Base-by-base conservation (phyloP, 1,140 invertebrate genomes). In the Liolophura sinensis region DNA sequence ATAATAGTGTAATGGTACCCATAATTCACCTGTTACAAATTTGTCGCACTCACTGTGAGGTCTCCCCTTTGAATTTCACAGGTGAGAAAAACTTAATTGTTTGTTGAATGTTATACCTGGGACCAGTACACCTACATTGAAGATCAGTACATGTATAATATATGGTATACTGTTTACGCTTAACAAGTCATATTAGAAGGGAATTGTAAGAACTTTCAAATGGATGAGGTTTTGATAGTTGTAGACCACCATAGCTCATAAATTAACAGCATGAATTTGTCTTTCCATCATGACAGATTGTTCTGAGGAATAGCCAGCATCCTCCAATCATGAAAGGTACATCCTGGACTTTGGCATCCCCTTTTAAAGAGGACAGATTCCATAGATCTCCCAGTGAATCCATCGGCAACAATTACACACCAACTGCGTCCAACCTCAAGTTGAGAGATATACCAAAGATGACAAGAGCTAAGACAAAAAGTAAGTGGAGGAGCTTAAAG, bases 311-410 rank as follows among this genome's bases (percentile, higher is more conserved):
- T 63, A 82, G 81, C 69, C 75, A 81, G 59, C 81, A 85, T 73
- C 84, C 84, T 7, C 84, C 84, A 16, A 78, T 85, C 25, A 84
- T 85, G 80, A 81, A 84, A 65, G 77, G 78, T 27, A 82, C 81
- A 61, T 84, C 83, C 67, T 85, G 83, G 83, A 85, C 83, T n/a
- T 67, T 81, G 49, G 84, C 83, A 59, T 77, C 82, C 50, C 84
- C 84, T 48, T 85, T 79, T 67, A 84, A 84, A 65, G 83, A 84
- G 69, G 73, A 85, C 59, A 81, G 78, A 69, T 79, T 72, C 65
- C 78, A 79, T 64, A 81, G 86, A 16, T 89, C 88, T 67, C 90
- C 90, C 5, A 87, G 85, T 51, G 90, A 92, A 81, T 88, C 86
- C 51, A 90, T 90, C 60, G 89, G 87, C 59, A 88, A 84, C 72